Percentiles rank a stretch among this genome's conserved stretches.
Evolutionary conservation across 2,113 vertebrate species (phyloP).

Genomic region (Taxidea taxus): DNA sequence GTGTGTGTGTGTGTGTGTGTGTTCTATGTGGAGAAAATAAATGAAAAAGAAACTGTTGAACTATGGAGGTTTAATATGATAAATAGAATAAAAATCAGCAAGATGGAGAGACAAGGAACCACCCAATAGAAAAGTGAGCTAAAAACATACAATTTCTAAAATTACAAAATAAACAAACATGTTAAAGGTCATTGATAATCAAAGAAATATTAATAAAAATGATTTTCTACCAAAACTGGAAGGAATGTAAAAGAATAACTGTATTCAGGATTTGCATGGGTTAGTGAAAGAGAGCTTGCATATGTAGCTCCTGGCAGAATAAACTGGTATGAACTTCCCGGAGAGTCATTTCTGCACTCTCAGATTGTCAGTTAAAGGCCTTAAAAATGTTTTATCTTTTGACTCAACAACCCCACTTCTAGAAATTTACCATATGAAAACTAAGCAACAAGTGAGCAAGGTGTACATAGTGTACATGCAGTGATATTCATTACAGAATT

Average conservation of each 20-base stretch:
- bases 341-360: neutral
- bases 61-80: neutral
- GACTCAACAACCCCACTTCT: neutral
- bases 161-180: neutral
- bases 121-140: neutral
- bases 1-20: no score
- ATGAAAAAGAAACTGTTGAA: neutral
- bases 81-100: neutral
- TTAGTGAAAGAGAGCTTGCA: neutral
- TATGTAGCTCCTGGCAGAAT: neutral
- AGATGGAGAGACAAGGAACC: neutral
- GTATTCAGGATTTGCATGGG: neutral
- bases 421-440: neutral
- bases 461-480: neutral
- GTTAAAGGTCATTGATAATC: neutral
- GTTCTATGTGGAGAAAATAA: neutral
- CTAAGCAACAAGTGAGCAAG: neutral
- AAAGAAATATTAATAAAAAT: slow-evolving; percentile 1
- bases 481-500: neutral
- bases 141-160: neutral
- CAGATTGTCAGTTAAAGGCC: neutral
- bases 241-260: neutral
- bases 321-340: neutral
- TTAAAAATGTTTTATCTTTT: neutral
- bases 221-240: neutral